Evolutionary conservation across 2,797 vertebrate genomes (phyloP), one percentile per base, ranked within the genome.

Genomic region (Coracias cyanogaster): DNA sequence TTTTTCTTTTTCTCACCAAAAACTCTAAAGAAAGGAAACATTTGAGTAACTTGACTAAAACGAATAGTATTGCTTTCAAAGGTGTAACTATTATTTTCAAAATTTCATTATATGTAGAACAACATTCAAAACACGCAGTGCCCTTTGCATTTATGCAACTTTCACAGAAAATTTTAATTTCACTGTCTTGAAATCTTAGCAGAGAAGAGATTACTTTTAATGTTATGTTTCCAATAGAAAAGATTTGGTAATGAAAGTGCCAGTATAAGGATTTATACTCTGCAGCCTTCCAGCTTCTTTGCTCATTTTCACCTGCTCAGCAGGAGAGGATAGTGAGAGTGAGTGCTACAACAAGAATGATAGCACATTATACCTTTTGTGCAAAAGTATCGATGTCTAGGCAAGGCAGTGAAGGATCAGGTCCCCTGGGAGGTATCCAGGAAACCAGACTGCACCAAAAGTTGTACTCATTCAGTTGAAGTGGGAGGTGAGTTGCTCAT

Each of bases 251-350:
- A 74, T 29, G 37, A 7, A 90, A 77, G 70, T 54, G 67, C 71
- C 57, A 46, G 55, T 84, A 61, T 54, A 48, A 76, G 73, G 80
- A 28, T 87, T 95, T 86, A 10, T 80, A 64, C 31, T 54, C 52
- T 61, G 45, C 69, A 82, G 45, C 83, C 73, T 86, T 76, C 86
- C 62, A 91, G 84, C 73, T 82, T 72, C 48, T 93, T 88, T 87
- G 86, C 88, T 96, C 81, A 84, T 95, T 96, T 94, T 94, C 94
- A 92, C 93, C 93, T 94, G 73, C 82, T 89, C 96, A 87, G 86
- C 81, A 66, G 91, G 94, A 82, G 85, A 92, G 60, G n/a, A 48
- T 65, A 90, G 71, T 46, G 48, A 65, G 70, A 77, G 80, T 25
- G 81, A 94, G 90, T 71, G 67, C 71, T 92, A 18, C 88, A 72